Evolutionary conservation across 92 coral and sea anemone genomes (phyloP), one percentile per base, ranked within the genome.

Genomic region (Parazoanthus swiftii): DNA sequence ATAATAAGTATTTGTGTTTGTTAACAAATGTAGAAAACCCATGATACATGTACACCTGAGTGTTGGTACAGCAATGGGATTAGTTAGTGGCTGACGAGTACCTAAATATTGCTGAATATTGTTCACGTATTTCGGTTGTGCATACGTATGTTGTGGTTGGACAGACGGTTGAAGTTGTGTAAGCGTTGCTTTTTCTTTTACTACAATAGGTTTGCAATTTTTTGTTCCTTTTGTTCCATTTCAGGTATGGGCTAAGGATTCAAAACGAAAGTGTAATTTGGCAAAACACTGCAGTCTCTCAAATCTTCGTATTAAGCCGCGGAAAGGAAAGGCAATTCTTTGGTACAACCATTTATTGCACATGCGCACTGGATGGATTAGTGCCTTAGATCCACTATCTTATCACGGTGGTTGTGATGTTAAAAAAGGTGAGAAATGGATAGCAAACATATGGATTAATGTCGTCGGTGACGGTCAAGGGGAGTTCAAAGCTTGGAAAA

Each of bases 401-500:
- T 93, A 91, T 75, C 95, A 95, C 48, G 99, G 99, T n/a, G 95
- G 90, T n/a, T 97, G 99, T 83, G 89, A 70, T 54, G 96, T 96
- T 42, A 86, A 35, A 44, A 91, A 92, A 65, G 98, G 99, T 8
- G 95, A 94, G 29, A 97, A 95, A 86, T 97, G 99, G 99, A 88
- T 95, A 10, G 99, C 99, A 3, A 93, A 94, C 81, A 91, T 90
- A 56, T 96, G 99, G 99, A 91, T 96, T 14, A 93, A 95, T 15
- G 81, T 96, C 21, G 88, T 89, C 33, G 99, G 99, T 0, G 98
- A 96, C 85, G 99, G 99, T 3, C 88, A 85, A 50, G 89, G 70
- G 10, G 94, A 95, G 80, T 81, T 96, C 38, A 89, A 92, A 67
- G 95, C 98, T 1, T 96, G 99, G 99, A 95, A 92, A 85, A 89